These are phyloP conservation scores for Takifugu bimaculatus DNA, from an alignment of 2,113 vertebrate genomes.

Conservation along the genomic window DNA sequence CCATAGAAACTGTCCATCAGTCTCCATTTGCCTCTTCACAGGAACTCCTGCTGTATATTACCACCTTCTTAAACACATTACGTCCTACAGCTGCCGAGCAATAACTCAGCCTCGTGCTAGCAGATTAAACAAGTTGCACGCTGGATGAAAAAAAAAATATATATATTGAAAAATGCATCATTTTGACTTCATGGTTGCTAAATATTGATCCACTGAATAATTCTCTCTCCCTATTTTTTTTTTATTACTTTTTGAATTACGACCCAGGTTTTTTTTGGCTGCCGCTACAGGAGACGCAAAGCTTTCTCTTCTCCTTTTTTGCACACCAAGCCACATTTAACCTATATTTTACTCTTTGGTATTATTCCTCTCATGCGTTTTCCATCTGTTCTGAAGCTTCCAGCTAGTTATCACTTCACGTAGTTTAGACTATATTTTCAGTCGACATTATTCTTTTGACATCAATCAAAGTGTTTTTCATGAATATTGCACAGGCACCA, in stretches of 20 bases:
- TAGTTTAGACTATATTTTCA: too few relatives aligned
- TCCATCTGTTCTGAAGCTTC: too few relatives aligned
- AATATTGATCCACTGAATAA: conserved; percentile 28
- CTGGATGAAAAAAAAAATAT: conserved; percentile 4
- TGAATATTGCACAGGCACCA: not conserved
- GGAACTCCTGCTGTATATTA: not conserved
- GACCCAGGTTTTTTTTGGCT: conserved; percentile 8
- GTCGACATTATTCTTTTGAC: too few relatives aligned
- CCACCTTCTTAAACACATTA: conserved; percentile 1
- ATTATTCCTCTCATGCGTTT: too few relatives aligned
- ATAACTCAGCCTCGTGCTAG: conserved; percentile 7
- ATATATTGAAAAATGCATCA: conserved; percentile 13
- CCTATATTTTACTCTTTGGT: conserved; percentile 2
- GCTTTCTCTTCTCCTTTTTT: not conserved
- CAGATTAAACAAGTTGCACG: not conserved
- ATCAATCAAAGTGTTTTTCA: not conserved
- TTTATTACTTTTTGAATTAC: conserved; percentile 30
- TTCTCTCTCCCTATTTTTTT: not conserved
- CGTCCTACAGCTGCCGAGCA: not conserved
- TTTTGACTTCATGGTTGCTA: conserved; percentile 15
- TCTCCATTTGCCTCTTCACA: not conserved
- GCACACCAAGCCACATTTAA: conserved; percentile 23
- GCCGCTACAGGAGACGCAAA: not conserved
- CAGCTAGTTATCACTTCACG: too few relatives aligned
- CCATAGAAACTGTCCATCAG: not conserved